Percentiles rank a stretch among this genome's conserved stretches.
Conservation (phyloP, 2,888 invertebrate genomes). For the Oscheius sp. region DNA sequence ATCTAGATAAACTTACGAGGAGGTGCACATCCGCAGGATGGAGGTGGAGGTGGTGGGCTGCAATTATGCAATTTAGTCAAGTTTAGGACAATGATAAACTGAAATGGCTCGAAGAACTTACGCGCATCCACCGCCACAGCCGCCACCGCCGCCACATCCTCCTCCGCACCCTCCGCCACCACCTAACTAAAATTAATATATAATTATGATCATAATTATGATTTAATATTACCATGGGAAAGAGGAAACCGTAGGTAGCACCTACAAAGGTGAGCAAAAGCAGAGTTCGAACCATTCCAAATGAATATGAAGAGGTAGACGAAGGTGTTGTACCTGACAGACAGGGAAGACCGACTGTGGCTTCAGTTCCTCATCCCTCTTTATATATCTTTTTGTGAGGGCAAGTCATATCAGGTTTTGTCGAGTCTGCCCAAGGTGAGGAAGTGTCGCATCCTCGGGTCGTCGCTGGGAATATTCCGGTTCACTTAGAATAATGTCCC, state of each 20-base stretch:
- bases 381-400: not conserved
- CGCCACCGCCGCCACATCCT: not conserved
- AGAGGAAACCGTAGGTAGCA: conserved; percentile 13
- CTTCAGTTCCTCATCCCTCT: no score
- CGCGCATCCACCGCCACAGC: conserved; percentile 23
- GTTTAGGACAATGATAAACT: no score
- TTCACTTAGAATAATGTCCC: not conserved
- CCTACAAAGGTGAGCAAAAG: conserved; percentile 1
- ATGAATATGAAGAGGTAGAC: not conserved
- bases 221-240: not conserved
- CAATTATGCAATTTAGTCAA: not conserved
- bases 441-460: not conserved
- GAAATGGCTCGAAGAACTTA: no score
- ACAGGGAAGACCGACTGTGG: no score
- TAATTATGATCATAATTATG: no score
- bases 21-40: conserved; percentile 1
- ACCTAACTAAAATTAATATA: no score
- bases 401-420: not conserved
- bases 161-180: conserved; percentile 16
- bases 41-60: conserved; percentile 18
- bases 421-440: not conserved
- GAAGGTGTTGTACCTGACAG: no score
- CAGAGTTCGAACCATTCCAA: conserved; percentile 13
- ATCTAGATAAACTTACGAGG: no score
- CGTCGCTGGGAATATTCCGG: conserved; percentile 1